Conservation (phyloP, 2,888 invertebrate species). For the Epinotia brunnichana region DNA sequence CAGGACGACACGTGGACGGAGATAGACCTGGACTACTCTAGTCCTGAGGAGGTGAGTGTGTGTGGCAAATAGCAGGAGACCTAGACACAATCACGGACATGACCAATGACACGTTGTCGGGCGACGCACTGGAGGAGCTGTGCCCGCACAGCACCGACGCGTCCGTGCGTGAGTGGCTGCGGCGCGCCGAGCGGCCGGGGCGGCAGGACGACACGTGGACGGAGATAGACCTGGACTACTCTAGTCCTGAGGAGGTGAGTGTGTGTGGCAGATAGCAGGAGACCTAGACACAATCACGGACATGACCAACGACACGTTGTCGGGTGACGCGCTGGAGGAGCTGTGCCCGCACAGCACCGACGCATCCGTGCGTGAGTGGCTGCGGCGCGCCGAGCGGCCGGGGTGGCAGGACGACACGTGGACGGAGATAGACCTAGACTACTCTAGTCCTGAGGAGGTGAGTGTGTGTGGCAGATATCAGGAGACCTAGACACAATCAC, state of each 20-base stretch:
- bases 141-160: conserved; percentile 69
- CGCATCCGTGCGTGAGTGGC: conserved; percentile 74
- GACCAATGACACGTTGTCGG: conserved; percentile 67
- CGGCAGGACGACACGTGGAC: conserved; percentile 86
- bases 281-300: conserved; percentile 64
- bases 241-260: conserved; percentile 85
- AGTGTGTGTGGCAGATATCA: neutral
- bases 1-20: conserved; percentile 87
- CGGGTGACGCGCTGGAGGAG: conserved; percentile 69
- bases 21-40: conserved; percentile 87
- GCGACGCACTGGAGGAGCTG: conserved; percentile 69
- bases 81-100: conserved; percentile 69
- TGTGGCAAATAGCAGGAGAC: too few relatives aligned
- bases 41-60: conserved; percentile 82
- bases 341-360: conserved; percentile 67
- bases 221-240: conserved; percentile 88
- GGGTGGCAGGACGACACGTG: conserved; percentile 82
- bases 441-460: conserved; percentile 86
- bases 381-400: conserved; percentile 60
- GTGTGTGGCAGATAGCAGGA: too few relatives aligned
- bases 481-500: conserved; percentile 59
- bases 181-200: conserved; percentile 56
- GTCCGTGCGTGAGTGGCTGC: conserved; percentile 73
- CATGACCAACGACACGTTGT: conserved; percentile 68
- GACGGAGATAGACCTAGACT: conserved; percentile 89